Conservation (phyloP, 2,797 vertebrate species). For the Pangasius krempfi region DNA sequence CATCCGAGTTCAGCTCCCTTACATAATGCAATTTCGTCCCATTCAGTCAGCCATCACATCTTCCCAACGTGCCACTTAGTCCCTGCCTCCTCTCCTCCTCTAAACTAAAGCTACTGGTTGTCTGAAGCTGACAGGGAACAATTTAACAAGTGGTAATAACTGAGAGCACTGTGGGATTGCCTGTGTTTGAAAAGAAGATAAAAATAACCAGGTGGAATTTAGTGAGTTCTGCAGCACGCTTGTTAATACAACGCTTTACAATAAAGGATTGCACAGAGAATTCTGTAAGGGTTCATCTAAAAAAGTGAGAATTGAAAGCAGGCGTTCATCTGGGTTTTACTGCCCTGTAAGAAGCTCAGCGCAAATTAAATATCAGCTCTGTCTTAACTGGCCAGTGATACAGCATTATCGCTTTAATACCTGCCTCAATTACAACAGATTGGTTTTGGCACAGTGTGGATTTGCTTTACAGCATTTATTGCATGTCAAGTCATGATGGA, state of each 20-base stretch:
- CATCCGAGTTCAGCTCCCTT: conserved; percentile 54
- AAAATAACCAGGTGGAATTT: conserved; percentile 23
- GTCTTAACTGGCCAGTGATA: conserved; percentile 15
- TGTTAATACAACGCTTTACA: conserved; percentile 10
- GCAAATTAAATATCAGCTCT: conserved; percentile 12
- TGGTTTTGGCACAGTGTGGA: conserved; percentile 4
- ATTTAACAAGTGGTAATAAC: conserved; percentile 69
- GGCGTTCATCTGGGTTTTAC: neutral
- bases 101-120: conserved; percentile 46
- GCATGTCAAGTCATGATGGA: conserved; percentile 16
- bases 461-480: conserved; percentile 27
- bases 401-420: conserved; percentile 16
- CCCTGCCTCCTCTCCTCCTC: conserved; percentile 53
- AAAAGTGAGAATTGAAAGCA: neutral
- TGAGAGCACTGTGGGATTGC: conserved; percentile 13
- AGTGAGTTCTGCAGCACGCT: neutral
- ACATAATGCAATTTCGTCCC: conserved; percentile 61
- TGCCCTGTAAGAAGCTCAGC: neutral
- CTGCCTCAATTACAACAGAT: conserved; percentile 18
- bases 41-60: conserved; percentile 66
- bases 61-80: conserved; percentile 63
- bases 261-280: neutral
- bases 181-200: neutral
- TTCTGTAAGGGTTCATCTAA: neutral
- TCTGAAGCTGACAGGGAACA: conserved; percentile 61